Evolutionary conservation across 2,888 invertebrate genomes (phyloP).

Genomic region (Operophtera brumata): DNA sequence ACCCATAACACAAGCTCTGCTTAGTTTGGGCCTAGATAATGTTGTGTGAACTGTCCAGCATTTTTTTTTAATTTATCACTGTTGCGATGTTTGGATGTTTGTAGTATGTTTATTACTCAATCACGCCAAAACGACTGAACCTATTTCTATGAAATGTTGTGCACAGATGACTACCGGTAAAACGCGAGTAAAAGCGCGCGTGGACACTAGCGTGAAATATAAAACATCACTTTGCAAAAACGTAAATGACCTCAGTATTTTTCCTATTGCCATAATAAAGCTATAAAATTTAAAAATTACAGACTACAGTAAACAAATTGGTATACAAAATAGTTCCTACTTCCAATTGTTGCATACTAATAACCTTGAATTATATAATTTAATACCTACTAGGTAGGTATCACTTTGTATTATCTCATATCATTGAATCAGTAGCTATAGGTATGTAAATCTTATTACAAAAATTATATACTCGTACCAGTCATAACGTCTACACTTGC

Average conservation of each 20-base stretch:
- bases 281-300: constrained; percentile 12
- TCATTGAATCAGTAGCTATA: constrained; percentile 14
- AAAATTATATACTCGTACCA: constrained; percentile 25
- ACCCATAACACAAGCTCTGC: too few relatives aligned
- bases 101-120: too few relatives aligned
- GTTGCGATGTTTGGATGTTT: too few relatives aligned
- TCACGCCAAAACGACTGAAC: too few relatives aligned
- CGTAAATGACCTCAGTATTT: neutral
- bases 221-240: too few relatives aligned
- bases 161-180: too few relatives aligned
- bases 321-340: constrained; percentile 6
- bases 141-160: too few relatives aligned
- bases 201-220: too few relatives aligned
- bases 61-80: too few relatives aligned
- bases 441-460: constrained; percentile 27
- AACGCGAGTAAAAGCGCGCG: too few relatives aligned
- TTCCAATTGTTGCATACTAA: constrained; percentile 9
- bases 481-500: neutral
- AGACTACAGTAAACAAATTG: neutral
- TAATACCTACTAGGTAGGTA: constrained; percentile 14
- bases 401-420: neutral
- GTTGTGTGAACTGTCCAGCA: too few relatives aligned
- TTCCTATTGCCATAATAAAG: constrained; percentile 8
- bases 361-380: constrained; percentile 23
- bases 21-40: too few relatives aligned